Conservation (phyloP, 2,113 vertebrate species). For the Turnix velox region DNA sequence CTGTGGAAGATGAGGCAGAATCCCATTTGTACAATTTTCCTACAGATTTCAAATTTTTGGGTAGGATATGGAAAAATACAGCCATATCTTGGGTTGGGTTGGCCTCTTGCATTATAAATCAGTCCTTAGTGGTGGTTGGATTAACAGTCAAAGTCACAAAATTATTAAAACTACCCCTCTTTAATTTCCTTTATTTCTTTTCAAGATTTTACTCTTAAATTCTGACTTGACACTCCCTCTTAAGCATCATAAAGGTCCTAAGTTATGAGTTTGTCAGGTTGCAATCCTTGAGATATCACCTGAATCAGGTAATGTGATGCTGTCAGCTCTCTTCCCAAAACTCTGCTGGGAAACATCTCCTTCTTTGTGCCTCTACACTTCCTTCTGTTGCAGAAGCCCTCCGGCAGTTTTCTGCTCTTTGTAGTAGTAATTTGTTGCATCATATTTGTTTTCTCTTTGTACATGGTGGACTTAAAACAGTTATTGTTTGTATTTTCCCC, state of each 20-base stretch:
- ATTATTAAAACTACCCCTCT: neutral
- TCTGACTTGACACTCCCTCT: neutral
- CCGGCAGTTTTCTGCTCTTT: neutral
- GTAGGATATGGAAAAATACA: slow-evolving; percentile 5
- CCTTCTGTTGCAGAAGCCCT: neutral
- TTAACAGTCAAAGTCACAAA: neutral
- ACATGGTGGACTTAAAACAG: neutral
- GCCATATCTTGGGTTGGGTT: neutral
- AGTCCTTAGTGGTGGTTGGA: neutral
- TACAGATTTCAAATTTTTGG: slow-evolving; percentile 22
- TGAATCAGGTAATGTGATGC: neutral
- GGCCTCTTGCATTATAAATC: neutral
- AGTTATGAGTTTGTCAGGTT: neutral
- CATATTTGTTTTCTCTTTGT: neutral
- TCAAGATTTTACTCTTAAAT: neutral
- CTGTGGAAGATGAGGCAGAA: slow-evolving; percentile 27
- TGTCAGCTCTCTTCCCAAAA: neutral
- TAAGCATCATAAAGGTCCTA: neutral
- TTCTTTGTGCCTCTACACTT: neutral
- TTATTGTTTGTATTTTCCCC: neutral
- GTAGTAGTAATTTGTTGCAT: neutral
- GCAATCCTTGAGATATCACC: neutral
- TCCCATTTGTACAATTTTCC: neutral
- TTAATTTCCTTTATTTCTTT: neutral
- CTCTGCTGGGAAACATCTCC: neutral